A percentile compares a stretch with the other conserved stretches of the same genome.
Evolutionary conservation across 1,140 invertebrate species (phyloP).

Genomic region (Colletes gigas): DNA sequence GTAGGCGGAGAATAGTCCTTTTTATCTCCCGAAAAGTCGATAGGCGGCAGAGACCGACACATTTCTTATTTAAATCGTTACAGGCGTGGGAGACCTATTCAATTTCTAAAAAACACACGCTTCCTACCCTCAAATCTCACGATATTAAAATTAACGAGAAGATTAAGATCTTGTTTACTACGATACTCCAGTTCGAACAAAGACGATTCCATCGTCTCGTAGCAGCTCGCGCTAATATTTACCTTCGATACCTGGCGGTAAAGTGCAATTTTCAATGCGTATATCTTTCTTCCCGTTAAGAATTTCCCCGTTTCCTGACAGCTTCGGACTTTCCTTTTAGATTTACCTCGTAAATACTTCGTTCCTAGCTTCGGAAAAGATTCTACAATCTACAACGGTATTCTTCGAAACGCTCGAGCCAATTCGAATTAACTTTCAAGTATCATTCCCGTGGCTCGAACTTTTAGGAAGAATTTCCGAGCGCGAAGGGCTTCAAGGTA

Average conservation of each 20-base stretch:
- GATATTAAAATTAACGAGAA: too few relatives aligned
- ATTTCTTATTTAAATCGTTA: too few relatives aligned
- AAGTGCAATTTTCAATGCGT: not conserved
- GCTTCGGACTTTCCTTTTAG: not conserved
- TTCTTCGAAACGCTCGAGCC: not conserved
- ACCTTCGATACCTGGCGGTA: too few relatives aligned
- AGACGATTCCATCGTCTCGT: too few relatives aligned
- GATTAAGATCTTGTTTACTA: too few relatives aligned
- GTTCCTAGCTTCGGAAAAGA: not conserved
- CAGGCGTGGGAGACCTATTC: too few relatives aligned
- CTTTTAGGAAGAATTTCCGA: not conserved
- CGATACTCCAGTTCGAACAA: too few relatives aligned
- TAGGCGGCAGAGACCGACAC: not conserved
- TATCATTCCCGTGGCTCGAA: not conserved
- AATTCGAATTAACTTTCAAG: slow-evolving; percentile 29
- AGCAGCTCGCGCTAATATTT: too few relatives aligned
- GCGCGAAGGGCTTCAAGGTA: not conserved
- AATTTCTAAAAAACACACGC: too few relatives aligned
- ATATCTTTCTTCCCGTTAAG: not conserved
- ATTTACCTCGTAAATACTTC: not conserved
- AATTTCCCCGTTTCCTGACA: not conserved
- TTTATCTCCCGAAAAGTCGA: not conserved
- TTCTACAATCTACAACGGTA: not conserved
- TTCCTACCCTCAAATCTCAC: too few relatives aligned
- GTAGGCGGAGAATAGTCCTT: not conserved